Base-by-base conservation (phyloP, 1,140 invertebrate species). In the Drosophila burlai region DNA sequence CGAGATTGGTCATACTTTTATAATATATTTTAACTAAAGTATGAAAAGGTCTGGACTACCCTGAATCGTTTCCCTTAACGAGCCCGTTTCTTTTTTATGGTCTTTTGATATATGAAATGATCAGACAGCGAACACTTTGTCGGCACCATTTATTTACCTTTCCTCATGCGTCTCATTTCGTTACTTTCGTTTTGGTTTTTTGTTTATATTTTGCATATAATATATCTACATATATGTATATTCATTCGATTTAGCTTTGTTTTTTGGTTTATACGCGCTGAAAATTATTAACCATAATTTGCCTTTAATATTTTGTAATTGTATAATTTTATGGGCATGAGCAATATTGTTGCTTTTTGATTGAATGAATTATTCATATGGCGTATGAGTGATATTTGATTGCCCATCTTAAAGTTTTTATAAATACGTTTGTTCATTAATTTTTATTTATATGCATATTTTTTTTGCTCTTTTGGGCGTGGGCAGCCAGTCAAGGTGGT, bases 321-420 rank as follows among this genome's bases (percentile, higher is more conserved):
- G 81, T 90, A 89, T 90, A 89, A 89, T 84, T 90, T 90, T 74
- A 81, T 80, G 85, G 67, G 57, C 75, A 90, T 90, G 84, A 59
- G 36, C 59, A 50, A 42, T 63, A 34, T 50, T 65, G 47, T 46
- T 34, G 42, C 42, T 45, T 62, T 84, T 65, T 24, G 71, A 71
- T 80, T 54, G 43, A 8, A 87, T 87, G 80, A 80, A 87, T 89
- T 79, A 89, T 89, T 89, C 85, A 89, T 89, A 40, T 29, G 85
- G 85, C 85, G 75, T 85, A 82, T 89, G 85, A 84, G 75, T 89
- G 81, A 90, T 89, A 85, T 89, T 90, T 89, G 82, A 89, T 89
- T 89, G 72, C 73, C 67, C 47, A 71, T 54, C 40, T 45, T 49
- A 62, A 62, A 42, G 52, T 31, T 31, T 40, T 6, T 55, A 36